Conservation (phyloP, 1,140 invertebrate species). For the Acromyrmex heyeri region DNA sequence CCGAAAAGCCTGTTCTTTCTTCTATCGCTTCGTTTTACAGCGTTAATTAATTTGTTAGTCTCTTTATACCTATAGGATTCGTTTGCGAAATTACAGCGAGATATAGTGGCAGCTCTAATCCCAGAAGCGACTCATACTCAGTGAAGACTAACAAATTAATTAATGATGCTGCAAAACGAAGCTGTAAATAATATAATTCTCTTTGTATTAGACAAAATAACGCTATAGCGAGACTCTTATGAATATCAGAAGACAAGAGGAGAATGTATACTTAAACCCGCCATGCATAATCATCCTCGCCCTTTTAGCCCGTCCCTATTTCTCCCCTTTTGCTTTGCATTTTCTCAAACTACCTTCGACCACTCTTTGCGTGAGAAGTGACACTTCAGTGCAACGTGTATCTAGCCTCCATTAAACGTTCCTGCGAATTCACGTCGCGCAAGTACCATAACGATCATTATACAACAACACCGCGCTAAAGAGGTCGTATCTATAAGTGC, state of each 20-base stretch:
- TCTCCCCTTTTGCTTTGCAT: not conserved
- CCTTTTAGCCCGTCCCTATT: not conserved
- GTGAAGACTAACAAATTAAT: constrained; percentile 1
- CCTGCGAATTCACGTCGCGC: constrained; percentile 15
- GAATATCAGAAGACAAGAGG: not conserved
- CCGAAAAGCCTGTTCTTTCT: not conserved
- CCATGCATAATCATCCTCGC: constrained; percentile 7
- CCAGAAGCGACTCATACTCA: not conserved
- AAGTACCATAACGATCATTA: constrained; percentile 16
- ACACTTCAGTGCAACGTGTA: constrained; percentile 12
- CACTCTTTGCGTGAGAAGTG: not conserved
- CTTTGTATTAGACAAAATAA: not conserved
- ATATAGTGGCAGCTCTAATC: not conserved
- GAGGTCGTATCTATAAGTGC: not conserved
- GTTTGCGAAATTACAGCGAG: not conserved
- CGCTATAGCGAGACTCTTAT: not conserved
- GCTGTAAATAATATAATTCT: not conserved
- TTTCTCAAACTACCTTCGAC: not conserved
- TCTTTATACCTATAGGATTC: not conserved
- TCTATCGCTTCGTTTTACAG: not conserved
- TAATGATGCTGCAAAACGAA: not conserved
- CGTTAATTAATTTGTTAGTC: constrained; percentile 35
- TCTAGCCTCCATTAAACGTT: constrained; percentile 22
- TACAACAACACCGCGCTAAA: constrained; percentile 26
- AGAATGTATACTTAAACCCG: not conserved